Base-by-base conservation (phyloP, 1,140 invertebrate species). In the Drosophila albomicans region DNA sequence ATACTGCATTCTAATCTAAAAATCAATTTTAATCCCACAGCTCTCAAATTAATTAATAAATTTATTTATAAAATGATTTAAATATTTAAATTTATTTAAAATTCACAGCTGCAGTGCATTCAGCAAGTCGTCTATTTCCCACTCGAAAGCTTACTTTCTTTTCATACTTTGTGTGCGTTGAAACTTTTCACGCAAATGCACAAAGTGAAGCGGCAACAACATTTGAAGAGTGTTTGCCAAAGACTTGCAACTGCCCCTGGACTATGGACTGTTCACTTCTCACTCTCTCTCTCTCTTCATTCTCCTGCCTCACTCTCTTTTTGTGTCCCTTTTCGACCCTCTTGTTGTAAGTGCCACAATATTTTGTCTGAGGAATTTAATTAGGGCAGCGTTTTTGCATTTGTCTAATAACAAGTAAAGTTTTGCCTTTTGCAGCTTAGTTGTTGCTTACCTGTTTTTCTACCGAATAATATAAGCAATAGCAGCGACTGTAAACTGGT, bases 191-290 rank as follows among this genome's bases (percentile, higher is more conserved):
- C 48, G 64, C 62, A 64, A 58, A 65, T 56, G 8, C 64, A 63
- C 58, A 77, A 81, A 72, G 48, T 59, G 57, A 38, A 61, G 64
- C 28, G 48, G 48, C 64, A 61, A 67, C 57, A 68, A 64, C 62
- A 79, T 79, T 82, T 77, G 84, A 73, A 75, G 75, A 82, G 51
- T 81, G 82, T 86, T 86, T 79, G 82, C 75, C 54, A 67, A 73
- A 78, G 72, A 63, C 78, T 78, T 66, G 41, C 10, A 61, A 13
- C 11, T n/a, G 32, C 35, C 13, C 28, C 30, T 49, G 61, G 16
- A 71, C 38, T 32, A 35, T 11, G 20, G 10, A 49, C 48, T 25
- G 20, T 11, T 30, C 25, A 11, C 20, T 46, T 15, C 25, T 3
- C 28, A 1, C 8, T 6, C 4, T 8, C 20, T 20, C 20, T 13